Evolutionary conservation across 92 coral and sea anemone genomes (phyloP).

Genomic region (Scolanthus callimorphus): DNA sequence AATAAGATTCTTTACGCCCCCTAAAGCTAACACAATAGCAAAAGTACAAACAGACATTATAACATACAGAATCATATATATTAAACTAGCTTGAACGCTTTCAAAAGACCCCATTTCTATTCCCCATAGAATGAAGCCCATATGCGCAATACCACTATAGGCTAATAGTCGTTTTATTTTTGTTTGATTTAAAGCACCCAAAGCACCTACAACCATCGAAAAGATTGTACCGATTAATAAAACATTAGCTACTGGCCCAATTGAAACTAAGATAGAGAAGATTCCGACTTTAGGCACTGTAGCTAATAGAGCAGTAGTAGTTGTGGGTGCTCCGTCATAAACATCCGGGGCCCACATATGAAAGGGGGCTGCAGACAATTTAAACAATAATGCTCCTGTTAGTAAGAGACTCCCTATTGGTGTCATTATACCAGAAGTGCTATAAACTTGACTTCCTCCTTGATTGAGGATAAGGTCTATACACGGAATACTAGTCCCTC

Average conservation of each 20-base stretch:
- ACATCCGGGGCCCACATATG: constrained; percentile 96
- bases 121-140: constrained; percentile 87
- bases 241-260: constrained; percentile 70
- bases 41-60: constrained; percentile 68
- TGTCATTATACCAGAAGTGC: constrained; percentile 50
- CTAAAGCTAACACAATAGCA: constrained; percentile 65
- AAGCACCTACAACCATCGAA: constrained; percentile 77
- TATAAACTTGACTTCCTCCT: constrained; percentile 26
- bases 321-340: constrained; percentile 86
- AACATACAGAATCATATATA: constrained; percentile 67
- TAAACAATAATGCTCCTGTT: constrained; percentile 65
- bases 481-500: constrained; percentile 65
- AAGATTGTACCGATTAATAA: constrained; percentile 61
- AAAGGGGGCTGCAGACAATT: constrained; percentile 81
- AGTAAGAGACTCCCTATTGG: constrained; percentile 60
- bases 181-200: constrained; percentile 90
- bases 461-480: constrained; percentile 56
- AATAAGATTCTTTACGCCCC: constrained; percentile 56
- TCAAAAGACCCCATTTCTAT: constrained; percentile 80
- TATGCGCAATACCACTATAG: constrained; percentile 84
- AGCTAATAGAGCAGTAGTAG: constrained; percentile 68
- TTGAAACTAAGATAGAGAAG: constrained; percentile 72
- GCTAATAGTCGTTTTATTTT: constrained; percentile 84
- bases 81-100: constrained; percentile 74
- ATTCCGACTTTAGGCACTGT: constrained; percentile 75